Base-by-base conservation (phyloP, 37 sponge, comb jelly and placozoan genomes). In the Spongilla lacustris region DNA sequence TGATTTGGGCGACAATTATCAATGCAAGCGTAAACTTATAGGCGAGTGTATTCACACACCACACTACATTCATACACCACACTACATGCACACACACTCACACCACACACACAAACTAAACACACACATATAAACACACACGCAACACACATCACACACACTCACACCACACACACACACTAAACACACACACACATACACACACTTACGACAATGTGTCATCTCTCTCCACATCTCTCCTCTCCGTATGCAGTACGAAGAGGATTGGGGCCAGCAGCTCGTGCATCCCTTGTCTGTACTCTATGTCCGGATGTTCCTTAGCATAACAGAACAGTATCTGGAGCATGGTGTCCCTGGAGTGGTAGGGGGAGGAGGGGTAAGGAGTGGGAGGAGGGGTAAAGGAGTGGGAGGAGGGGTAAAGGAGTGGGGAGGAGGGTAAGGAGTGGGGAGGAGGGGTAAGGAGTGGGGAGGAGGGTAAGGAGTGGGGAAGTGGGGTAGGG, bases 271-370 rank as follows among this genome's bases (percentile, higher is more conserved):
- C 99, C 58, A 98, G 82, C 28, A 98, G 81, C 84, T 98, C 99
- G 76, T 98, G 99, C 95, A 98, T 96, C 0, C 99, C 99, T 86
- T 98, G 99, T 32, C 95, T 83, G 86, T 98, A 98, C 23, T 75
- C 82, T 8, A 93, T 41, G 28, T 94, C 91, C 1, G 85, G 86
- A 41, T 98, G 78, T 49, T 93, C 95, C 70, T 89, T 81, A n/a
- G 92, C 92, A 69, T 91, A 93, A 38, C 93, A 91, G 88, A 98
- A 98, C 72, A 98, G 80, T n/a, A 98, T 75, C 72, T 94, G 83
- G 67, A 81, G 46, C 94, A 96, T 92, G 22, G 80, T 84, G 21
- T 88, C 79, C 82, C 98, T 97, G 71, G 26, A 73, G 71, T 97
- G 71, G 26, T 73, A 50, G 38, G 34, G 34, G 31, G 19, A 21